Base-by-base conservation (phyloP, 2,888 invertebrate genomes). In the Creontiades dilutus region DNA sequence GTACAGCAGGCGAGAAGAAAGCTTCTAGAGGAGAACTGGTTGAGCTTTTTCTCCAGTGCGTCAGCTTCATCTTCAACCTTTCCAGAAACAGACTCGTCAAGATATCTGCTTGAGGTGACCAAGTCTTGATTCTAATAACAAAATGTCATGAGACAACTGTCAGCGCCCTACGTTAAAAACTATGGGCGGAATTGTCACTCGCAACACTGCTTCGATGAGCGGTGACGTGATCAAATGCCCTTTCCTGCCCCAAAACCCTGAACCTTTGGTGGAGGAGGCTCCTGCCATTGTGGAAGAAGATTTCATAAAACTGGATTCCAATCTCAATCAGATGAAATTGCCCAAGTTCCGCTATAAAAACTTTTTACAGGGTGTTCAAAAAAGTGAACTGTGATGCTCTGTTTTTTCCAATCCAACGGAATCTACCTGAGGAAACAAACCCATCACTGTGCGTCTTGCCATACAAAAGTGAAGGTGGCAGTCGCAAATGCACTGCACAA, bases 391-490 rank as follows among this genome's bases (percentile, higher is more conserved):
- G 99, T 0, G 93, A 97, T 91, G 98, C 98, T 5, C 95, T 96
- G 0, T 94, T 95, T 90, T 99, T 99, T 93, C 99, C 99, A 1
- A 94, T 91, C 99, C 98, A 0, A 93, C 97, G 92, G 99, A 99
- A 93, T 97, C 97, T 93, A 95, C 96, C 0, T 95, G 94, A 93
- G 96, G 96, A 0, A 96, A 97, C 93, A 96, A 95, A 88, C 96
- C 97, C 13, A 98, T 99, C 91, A 98, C 98, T 4, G 98, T 99
- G n/a, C 99, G 95, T 98, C 98, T n/a, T 96, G 97, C 92, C 98
- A 99, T 94, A 97, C 97, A 0, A 94, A 95, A 91, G 98, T 98
- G 0, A 96, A 96, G 92, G 94, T 95, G 91, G 97, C 98, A 48
- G 98, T 98, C 13, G n/a, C 27, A 11, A 87, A 75, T 14, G 97